Evolutionary conservation across 2,113 vertebrate genomes (phyloP).

Genomic region (Cottus gobio): DNA sequence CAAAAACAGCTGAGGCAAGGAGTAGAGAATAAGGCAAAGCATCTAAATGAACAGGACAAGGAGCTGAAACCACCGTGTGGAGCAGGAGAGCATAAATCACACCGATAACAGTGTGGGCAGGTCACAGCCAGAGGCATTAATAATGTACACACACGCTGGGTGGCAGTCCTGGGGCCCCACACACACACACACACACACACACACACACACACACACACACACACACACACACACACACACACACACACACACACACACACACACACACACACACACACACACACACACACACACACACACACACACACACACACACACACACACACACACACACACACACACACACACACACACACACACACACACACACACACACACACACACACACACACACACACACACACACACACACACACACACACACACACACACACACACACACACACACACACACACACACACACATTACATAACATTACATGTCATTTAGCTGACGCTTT

Average conservation of each 20-base stretch:
- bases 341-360: too few species aligned
- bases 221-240: too few species aligned
- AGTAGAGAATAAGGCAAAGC: slow-evolving; percentile 39
- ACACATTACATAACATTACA: too few species aligned
- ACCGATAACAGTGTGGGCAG: slow-evolving; percentile 76
- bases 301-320: neutral
- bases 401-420: neutral
- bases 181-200: neutral
- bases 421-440: slow-evolving; percentile 1
- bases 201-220: too few species aligned
- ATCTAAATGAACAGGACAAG: slow-evolving; percentile 58
- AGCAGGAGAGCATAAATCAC: slow-evolving; percentile 76
- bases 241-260: too few species aligned
- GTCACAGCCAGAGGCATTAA: slow-evolving; percentile 78
- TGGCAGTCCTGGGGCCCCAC: slow-evolving; percentile 55
- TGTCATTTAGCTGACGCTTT: too few species aligned
- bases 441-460: too few species aligned
- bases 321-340: slow-evolving; percentile 4
- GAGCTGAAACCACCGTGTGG: slow-evolving; percentile 57
- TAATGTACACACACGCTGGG: slow-evolving; percentile 72
- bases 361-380: slow-evolving; percentile 9
- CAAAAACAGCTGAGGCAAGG: slow-evolving; percentile 2
- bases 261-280: too few species aligned
- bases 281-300: neutral
- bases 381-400: neutral